Base-by-base conservation (phyloP, 2,888 invertebrate species). In the Lasius platythorax region DNA sequence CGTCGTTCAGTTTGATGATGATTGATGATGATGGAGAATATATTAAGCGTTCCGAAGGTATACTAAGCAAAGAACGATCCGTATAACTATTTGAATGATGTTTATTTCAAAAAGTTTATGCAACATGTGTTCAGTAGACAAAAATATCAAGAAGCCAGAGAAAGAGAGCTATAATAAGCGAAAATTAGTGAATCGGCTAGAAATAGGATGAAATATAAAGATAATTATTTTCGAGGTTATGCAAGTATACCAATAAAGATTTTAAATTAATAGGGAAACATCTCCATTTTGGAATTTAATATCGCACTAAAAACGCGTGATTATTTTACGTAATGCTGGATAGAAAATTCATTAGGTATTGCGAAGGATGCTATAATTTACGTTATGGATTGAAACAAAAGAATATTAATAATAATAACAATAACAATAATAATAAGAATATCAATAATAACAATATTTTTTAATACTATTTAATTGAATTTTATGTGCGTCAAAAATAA, bases 1-100 rank as follows among this genome's bases (percentile, higher is more conserved):
- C 92, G 89, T 89, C 89, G 86, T 87, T 86, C 79, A 64, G 66
- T 86, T 79, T 87, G 92, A 92, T 89, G 91, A 92, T 92, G 92
- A 92, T 92, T 84, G 92, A 92, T 92, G 92, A 88, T 90, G 90
- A 91, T 85, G 86, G 87, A 88, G 90, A 86, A 90, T 88, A 85
- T 85, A 91, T 87, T 89, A 81, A 72, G 61, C 72, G 72, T 63
- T 72, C 46, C 37, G 85, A 88, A 89, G 85, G 89, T 81, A 81
- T 81, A 81, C 58, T 82, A 91, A 91, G 86, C 84, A 88, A 87
- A 82, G 81, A 66, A 53, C 79, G 74, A 74, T 78, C 79, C 84
- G 87, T 85, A 87, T 85, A 78, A 87, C 85, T 64, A 85, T 87
- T 88, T 83, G 84, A 84, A 86, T 82, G 68, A 73, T 75, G 72